Conservation (phyloP, 2,797 vertebrate genomes). For the Gallinago stenura region DNA sequence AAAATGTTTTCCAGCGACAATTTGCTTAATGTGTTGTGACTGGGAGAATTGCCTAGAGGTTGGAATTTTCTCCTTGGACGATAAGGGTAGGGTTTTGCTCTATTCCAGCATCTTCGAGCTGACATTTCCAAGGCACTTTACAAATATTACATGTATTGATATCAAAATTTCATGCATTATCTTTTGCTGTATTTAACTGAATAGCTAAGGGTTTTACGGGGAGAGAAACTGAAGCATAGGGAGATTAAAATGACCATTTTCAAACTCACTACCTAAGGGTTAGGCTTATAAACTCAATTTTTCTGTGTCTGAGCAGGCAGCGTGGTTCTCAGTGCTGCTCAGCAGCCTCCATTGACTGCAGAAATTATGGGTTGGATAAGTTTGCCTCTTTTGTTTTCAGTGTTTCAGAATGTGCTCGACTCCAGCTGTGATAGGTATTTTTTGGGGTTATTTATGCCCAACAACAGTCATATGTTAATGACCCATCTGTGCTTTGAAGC, state of each 20-base stretch:
- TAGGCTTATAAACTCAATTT: neutral
- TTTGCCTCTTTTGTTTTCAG: conserved; percentile 66
- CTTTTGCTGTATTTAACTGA: neutral
- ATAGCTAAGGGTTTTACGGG: neutral
- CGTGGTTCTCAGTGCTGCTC: neutral
- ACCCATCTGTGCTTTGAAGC: conserved; percentile 71
- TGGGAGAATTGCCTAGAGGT: neutral
- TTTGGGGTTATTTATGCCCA: conserved; percentile 70
- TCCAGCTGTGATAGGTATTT: conserved; percentile 73
- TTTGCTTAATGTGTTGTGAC: neutral
- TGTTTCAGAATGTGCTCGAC: conserved; percentile 56
- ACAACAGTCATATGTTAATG: conserved; percentile 71
- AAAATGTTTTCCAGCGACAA: neutral
- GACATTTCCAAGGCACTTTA: neutral
- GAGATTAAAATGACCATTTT: neutral
- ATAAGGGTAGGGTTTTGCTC: neutral
- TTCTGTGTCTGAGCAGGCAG: conserved; percentile 19
- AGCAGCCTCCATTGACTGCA: conserved; percentile 52
- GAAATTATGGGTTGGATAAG: conserved; percentile 57
- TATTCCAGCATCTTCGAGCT: neutral
- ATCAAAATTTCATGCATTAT: neutral
- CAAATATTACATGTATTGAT: neutral
- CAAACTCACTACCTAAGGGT: neutral
- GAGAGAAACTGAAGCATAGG: neutral
- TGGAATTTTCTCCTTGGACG: neutral